Evolutionary conservation across 2,113 vertebrate genomes (phyloP), one percentile per base, ranked within the genome.

Genomic region (Mesoclemmys tuberculata): DNA sequence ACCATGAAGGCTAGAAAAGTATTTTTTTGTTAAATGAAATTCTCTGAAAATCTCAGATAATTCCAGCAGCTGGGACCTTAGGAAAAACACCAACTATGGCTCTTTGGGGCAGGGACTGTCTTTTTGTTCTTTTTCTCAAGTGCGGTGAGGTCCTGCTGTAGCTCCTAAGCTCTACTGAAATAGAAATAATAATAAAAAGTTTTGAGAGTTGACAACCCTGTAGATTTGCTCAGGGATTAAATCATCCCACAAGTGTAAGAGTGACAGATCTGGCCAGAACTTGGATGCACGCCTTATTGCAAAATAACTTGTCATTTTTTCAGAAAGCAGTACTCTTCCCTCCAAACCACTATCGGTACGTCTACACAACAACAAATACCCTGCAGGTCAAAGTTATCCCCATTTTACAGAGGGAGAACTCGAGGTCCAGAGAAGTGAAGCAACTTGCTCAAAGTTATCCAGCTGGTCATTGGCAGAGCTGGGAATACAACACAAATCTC

Each of bases 321-420:
- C 10, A 75, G 71, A 75, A 6, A 5, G 71, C 24, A 26, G 24
- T 75, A 8, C 38, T 44, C 21, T 44, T 75, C 38, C 38, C 12
- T 75, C 71, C 22, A 26, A 44, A 44, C 22, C 21, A 44, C 22
- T 26, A 26, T 27, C 11, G 11, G 61, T n/a, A 68, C 8, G 12
- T 31, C 58, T 35, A 38, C 35, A 71, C 18, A 71, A 16, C 35
- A 71, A 71, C 21, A 22, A n/a, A 71, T 22, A 38, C 18, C 51
- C 51, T 71, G n/a, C 64, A 71, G n/a, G 46, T 5, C 46, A 0
- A 0, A 0, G 6, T 18, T 48, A 44, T 31, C 4, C 8, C 26
- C 51, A 9, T 85, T 89, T 77, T 51, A 18, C 52, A n/a, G 31
- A 3, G 0, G 2, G 5, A 4, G 2, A 48, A 91, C 74, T 3